Base-by-base conservation (phyloP, 2,113 vertebrate genomes). In the Alectura lathami region DNA sequence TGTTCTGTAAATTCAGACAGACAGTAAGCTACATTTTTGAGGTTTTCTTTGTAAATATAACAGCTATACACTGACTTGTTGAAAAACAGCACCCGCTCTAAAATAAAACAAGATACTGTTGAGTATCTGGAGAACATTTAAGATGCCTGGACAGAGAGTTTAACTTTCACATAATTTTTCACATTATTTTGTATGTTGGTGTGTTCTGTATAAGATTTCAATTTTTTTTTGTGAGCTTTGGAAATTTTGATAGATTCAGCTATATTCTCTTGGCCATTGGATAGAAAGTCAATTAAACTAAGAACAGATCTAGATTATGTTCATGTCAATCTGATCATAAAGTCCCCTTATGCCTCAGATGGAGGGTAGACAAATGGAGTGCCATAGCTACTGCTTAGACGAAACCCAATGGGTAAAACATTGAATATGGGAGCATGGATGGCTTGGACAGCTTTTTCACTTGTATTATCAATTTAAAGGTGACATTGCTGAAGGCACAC, bases 1-100 rank as follows among this genome's bases (percentile, higher is more conserved):
- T 57, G 68, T 13, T 29, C 32, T 79, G 36, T 20, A 91, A 62
- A 87, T 84, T 82, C 53, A 85, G 45, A 26, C 21, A 69, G 72
- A 60, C n/a, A 79, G n/a, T 50, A 66, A 70, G 40, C 43, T 54
- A 60, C 48, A 66, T 51, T 95, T 86, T 76, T 69, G 67, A 96
- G 77, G 53, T 53, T 87, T 91, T 84, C 27, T 92, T 80, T 84
- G 62, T 76, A 93, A 94, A 45, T 38, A 54, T 60, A 92, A 34
- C 17, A 72, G 17, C 40, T 73, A 18, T 89, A 63, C 15, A 17
- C 9, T 63, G 45, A 69, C 17, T 79, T 73, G 30, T 50, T 89
- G 67, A 82, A 79, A 93, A 89, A 14, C 47, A 83, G 63, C 9
- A 40, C 6, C 13, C n/a, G 69, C 34, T 36, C 11, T 29, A 38